A percentile compares a stretch with the other conserved stretches of the same genome.
Conservation (phyloP, 2,888 invertebrate genomes). For the Matsumyia berberina region DNA sequence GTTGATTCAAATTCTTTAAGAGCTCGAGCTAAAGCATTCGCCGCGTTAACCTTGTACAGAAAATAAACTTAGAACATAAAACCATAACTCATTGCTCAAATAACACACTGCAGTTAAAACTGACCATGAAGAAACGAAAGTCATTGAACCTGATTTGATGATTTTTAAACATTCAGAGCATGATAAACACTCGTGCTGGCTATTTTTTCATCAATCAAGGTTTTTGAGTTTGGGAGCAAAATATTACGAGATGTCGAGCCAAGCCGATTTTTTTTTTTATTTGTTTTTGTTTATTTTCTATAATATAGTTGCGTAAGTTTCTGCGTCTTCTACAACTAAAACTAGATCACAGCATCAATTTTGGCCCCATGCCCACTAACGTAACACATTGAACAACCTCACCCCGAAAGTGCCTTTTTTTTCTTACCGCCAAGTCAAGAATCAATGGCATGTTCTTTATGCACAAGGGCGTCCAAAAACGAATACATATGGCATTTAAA, state of each 20-base stretch:
- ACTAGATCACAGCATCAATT: constrained; percentile 9
- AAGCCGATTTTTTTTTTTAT: background rate
- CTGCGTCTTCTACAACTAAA: background rate
- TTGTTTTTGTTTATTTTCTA: constrained; percentile 19
- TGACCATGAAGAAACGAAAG: background rate
- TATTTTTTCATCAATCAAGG: too few relatives aligned
- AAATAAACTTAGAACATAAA: too few relatives aligned
- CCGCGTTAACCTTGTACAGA: too few relatives aligned
- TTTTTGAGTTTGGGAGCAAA: background rate
- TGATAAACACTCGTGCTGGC: too few relatives aligned
- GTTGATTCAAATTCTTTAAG: too few relatives aligned
- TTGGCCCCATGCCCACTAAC: constrained; percentile 30
- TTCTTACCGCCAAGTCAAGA: background rate
- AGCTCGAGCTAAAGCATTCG: too few relatives aligned
- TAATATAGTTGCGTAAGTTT: constrained; percentile 20
- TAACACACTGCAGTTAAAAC: too few relatives aligned
- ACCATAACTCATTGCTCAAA: too few relatives aligned
- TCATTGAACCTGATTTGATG: constrained; percentile 23
- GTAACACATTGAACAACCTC: background rate
- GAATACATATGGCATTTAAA: constrained; percentile 12
- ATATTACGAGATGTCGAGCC: background rate
- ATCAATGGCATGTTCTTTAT: constrained; percentile 26
- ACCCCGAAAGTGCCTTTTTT: background rate
- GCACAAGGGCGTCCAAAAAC: constrained; percentile 6
- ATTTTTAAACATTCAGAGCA: background rate